A percentile compares a stretch with the other conserved stretches of the same genome.
These are phyloP conservation scores for Stylophora pistillata DNA, from an alignment of 64 coral and sea anemone species.

Conservation along the genomic window DNA sequence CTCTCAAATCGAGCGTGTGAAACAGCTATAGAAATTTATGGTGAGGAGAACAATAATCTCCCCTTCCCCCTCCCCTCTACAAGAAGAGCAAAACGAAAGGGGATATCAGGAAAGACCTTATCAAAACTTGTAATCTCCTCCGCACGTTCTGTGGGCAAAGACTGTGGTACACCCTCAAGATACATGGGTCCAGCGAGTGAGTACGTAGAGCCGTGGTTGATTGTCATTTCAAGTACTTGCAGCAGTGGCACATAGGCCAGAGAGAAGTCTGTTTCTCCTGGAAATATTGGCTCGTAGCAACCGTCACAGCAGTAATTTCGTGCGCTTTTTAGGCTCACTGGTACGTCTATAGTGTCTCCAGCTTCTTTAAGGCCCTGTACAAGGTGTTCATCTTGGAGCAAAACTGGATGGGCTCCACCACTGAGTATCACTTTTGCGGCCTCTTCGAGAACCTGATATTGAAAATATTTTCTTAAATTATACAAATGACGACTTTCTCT, in stretches of 20 bases:
- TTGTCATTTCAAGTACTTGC: constrained; percentile 38
- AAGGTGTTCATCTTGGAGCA: constrained; percentile 52
- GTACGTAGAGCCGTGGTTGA: constrained; percentile 41
- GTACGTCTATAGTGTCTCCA: background rate
- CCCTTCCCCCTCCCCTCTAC: background rate
- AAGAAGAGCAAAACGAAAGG: background rate
- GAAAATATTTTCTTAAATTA: background rate
- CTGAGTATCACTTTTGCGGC: constrained; percentile 53
- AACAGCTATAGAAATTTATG: too few species aligned
- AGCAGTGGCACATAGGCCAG: constrained; percentile 26
- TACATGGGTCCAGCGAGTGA: constrained; percentile 14
- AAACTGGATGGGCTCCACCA: constrained; percentile 57
- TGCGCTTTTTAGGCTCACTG: constrained; percentile 17
- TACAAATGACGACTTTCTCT: too few species aligned
- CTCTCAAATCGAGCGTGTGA: too few species aligned
- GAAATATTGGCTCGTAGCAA: constrained; percentile 37
- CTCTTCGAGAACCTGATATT: background rate
- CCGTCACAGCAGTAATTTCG: constrained; percentile 46
- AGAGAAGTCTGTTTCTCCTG: constrained; percentile 6
- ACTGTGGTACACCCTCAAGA: constrained; percentile 51
- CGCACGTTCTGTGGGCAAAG: constrained; percentile 29
- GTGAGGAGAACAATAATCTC: too few species aligned
- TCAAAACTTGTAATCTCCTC: constrained; percentile 45
- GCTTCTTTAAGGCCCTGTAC: background rate
- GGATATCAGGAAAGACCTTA: constrained; percentile 10